A percentile compares a stretch with the other conserved stretches of the same genome.
Evolutionary conservation across 2,888 invertebrate species (phyloP).

Genomic region (Calliphora vomitoria): DNA sequence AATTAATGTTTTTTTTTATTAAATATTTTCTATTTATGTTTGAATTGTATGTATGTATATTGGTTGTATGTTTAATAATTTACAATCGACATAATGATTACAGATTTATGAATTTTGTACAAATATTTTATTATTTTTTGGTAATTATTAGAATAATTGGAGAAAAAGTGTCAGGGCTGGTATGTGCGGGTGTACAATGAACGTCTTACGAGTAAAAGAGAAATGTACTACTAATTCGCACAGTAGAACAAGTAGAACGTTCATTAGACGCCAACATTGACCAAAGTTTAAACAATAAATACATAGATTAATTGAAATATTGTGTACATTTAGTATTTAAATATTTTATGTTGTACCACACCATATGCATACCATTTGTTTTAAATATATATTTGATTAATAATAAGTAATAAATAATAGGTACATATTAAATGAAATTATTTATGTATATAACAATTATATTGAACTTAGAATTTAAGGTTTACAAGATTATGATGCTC

Average conservation of each 20-base stretch:
- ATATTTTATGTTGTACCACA: conserved; percentile 49
- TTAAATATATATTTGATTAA: not conserved
- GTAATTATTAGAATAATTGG: conserved; percentile 4
- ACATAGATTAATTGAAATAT: conserved; percentile 15
- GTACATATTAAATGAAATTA: no score
- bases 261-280: not conserved
- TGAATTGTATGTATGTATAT: conserved; percentile 6
- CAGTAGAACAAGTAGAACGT: not conserved
- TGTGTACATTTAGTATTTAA: conserved; percentile 3
- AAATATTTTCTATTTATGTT: conserved; percentile 20
- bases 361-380: conserved; percentile 64
- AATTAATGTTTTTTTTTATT: not conserved
- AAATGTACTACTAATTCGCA: not conserved
- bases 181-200: not conserved
- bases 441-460: not conserved
- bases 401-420: conserved; percentile 22
- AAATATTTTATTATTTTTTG: conserved; percentile 59
- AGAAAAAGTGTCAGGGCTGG: not conserved
- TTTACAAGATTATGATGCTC: not conserved
- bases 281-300: not conserved
- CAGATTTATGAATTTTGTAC: conserved; percentile 67
- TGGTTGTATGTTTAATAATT: conserved; percentile 42
- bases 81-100: conserved; percentile 57
- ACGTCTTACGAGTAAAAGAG: not conserved
- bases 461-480: no score